Evolutionary conservation across 2,888 invertebrate genomes (phyloP).

Genomic region (Cataglyphis livida): DNA sequence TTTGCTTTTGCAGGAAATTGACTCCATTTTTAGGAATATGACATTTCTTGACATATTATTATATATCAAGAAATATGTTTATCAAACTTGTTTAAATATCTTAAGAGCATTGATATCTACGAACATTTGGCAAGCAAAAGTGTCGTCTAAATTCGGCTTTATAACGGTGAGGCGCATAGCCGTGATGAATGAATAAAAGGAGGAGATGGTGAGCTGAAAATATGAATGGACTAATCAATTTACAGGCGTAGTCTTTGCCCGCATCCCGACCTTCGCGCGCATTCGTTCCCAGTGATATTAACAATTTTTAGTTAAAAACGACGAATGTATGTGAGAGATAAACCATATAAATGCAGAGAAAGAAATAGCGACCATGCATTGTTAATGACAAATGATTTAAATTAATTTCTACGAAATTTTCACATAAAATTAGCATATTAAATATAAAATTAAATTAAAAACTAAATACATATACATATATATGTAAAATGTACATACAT

Average conservation of each 20-base stretch:
- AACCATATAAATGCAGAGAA: not conserved
- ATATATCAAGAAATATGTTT: not conserved
- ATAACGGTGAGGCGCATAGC: conserved; percentile 60
- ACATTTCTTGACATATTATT: too few species aligned
- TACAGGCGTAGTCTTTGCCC: conserved; percentile 66
- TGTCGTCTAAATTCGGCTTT: conserved; percentile 32
- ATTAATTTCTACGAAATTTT: not conserved
- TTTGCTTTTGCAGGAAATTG: not conserved
- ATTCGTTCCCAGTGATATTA: conserved; percentile 35
- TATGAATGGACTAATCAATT: conserved; percentile 74
- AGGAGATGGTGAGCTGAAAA: conserved; percentile 63
- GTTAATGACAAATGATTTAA: not conserved
- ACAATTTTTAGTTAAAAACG: conserved; percentile 64
- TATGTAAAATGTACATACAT: not conserved
- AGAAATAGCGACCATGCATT: not conserved
- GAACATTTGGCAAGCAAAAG: conserved; percentile 37
- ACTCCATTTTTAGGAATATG: not conserved
- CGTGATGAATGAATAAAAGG: conserved; percentile 62
- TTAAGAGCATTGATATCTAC: not conserved
- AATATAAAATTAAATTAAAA: not conserved
- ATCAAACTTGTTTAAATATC: conserved; percentile 1
- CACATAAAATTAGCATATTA: not conserved
- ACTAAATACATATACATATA: not conserved
- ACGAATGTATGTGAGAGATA: conserved; percentile 23
- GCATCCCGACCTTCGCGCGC: conserved; percentile 53